Evolutionary conservation across 1,140 invertebrate genomes (phyloP).

Genomic region (Nasonia longicornis): DNA sequence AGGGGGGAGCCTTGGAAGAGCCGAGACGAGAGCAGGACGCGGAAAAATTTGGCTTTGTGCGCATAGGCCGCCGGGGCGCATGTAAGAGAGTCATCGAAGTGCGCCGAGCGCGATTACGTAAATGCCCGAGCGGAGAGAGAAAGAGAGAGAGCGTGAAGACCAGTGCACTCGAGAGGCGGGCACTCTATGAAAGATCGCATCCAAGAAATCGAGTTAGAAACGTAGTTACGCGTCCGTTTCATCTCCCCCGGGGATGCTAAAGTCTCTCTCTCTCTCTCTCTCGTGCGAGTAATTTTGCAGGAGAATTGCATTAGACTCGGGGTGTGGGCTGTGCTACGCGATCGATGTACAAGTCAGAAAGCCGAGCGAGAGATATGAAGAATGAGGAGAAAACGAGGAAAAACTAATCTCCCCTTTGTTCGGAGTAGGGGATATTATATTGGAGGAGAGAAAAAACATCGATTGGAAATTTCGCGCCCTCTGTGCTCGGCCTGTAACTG

Average conservation of each 20-base stretch:
- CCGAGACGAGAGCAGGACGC: neutral
- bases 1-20: neutral
- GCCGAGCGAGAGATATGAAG: conserved; percentile 31
- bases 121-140: conserved; percentile 38
- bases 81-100: neutral
- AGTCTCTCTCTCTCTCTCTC: conserved; percentile 46
- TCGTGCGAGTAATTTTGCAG: conserved; percentile 53
- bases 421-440: conserved; percentile 11
- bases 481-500: neutral
- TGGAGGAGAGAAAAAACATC: conserved; percentile 42
- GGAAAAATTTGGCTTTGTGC: conserved; percentile 22
- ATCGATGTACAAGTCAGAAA: conserved; percentile 41
- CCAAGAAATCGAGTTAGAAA: conserved; percentile 57
- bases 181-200: conserved; percentile 52
- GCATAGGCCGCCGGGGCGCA: neutral
- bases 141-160: conserved; percentile 36
- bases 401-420: conserved; percentile 43
- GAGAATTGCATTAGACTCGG: conserved; percentile 55
- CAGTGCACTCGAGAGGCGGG: conserved; percentile 9
- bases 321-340: neutral
- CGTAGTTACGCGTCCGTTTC: conserved; percentile 56
- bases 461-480: conserved; percentile 39
- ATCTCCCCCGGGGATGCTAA: conserved; percentile 50
- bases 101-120: conserved; percentile 46
- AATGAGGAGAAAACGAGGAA: conserved; percentile 31